These are phyloP conservation scores for Clarias gariepinus DNA, from an alignment of 2,113 vertebrate genomes.

Conservation along the genomic window DNA sequence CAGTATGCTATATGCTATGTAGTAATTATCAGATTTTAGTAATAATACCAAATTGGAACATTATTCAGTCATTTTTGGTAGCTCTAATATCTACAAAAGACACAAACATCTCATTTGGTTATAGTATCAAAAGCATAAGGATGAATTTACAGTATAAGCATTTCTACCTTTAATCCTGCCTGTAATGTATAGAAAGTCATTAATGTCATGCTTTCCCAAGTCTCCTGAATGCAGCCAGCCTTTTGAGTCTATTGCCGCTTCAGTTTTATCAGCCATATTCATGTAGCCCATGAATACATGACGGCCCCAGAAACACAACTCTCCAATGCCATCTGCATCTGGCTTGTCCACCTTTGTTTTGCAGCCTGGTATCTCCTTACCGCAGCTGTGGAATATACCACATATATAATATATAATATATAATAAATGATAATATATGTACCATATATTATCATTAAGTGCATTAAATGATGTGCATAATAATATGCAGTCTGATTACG, in stretches of 20 bases:
- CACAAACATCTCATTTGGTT: not conserved
- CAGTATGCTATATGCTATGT: not conserved
- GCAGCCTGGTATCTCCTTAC: slow-evolving; percentile 68
- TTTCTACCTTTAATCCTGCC: slow-evolving; percentile 77
- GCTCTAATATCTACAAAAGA: not conserved
- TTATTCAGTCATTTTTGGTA: not conserved
- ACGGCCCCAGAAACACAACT: slow-evolving; percentile 79
- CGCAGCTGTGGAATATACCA: slow-evolving; percentile 74
- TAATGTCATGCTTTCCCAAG: slow-evolving; percentile 65
- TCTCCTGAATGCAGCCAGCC: slow-evolving; percentile 81
- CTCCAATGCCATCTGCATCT: slow-evolving; percentile 69
- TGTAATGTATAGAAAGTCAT: slow-evolving; percentile 74
- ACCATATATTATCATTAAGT: not conserved
- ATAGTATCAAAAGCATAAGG: not conserved
- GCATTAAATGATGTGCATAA: not conserved
- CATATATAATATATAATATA: no score
- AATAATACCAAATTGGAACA: not conserved
- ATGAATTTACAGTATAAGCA: no score
- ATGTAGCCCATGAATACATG: slow-evolving; percentile 82
- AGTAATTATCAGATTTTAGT: not conserved
- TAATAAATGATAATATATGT: no score
- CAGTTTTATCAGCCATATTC: slow-evolving; percentile 70
- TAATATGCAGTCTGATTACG: not conserved
- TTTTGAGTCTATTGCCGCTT: slow-evolving; percentile 68
- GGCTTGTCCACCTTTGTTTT: slow-evolving; percentile 69